These are phyloP conservation scores for Notocelia uddmanniana DNA, from an alignment of 2,888 invertebrate genomes.

Conservation along the genomic window DNA sequence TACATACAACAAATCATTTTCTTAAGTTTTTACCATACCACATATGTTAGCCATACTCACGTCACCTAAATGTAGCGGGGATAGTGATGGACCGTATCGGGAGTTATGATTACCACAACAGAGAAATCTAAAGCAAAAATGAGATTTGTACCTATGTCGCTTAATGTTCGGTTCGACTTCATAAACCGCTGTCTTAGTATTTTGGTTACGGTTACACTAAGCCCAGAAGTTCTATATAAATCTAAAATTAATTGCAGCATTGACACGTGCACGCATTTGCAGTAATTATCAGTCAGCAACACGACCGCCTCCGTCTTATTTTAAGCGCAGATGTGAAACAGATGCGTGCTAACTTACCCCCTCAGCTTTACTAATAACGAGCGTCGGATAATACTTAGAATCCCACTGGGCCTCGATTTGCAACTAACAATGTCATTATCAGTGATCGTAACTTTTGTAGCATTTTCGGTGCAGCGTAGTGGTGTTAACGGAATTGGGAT, in stretches of 20 bases:
- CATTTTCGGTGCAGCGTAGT: too few species aligned
- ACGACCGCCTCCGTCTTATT: slow-evolving; percentile 14
- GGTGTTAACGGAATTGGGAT: too few species aligned
- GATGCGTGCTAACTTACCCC: slow-evolving; percentile 19
- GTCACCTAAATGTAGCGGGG: too few species aligned
- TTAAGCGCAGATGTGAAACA: slow-evolving; percentile 27
- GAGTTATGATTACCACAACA: too few species aligned
- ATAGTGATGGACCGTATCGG: too few species aligned
- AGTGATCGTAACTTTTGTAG: too few species aligned
- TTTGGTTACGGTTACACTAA: background rate
- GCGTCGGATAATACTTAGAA: slow-evolving; percentile 10
- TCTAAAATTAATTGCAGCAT: background rate
- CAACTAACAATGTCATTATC: background rate
- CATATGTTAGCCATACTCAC: too few species aligned
- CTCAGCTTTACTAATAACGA: slow-evolving; percentile 9
- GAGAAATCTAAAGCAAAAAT: too few species aligned
- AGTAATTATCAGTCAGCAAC: slow-evolving; percentile 1
- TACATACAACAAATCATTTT: too few species aligned
- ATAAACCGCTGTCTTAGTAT: background rate
- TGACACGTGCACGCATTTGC: slow-evolving; percentile 16
- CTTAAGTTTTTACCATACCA: too few species aligned
- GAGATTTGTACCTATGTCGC: too few species aligned
- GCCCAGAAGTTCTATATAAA: background rate
- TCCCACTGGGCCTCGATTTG: background rate
- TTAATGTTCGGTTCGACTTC: background rate